Evolutionary conservation across 2,797 vertebrate species (phyloP), one percentile per base, ranked within the genome.

Genomic region (Phrynocephalus vlangalii): DNA sequence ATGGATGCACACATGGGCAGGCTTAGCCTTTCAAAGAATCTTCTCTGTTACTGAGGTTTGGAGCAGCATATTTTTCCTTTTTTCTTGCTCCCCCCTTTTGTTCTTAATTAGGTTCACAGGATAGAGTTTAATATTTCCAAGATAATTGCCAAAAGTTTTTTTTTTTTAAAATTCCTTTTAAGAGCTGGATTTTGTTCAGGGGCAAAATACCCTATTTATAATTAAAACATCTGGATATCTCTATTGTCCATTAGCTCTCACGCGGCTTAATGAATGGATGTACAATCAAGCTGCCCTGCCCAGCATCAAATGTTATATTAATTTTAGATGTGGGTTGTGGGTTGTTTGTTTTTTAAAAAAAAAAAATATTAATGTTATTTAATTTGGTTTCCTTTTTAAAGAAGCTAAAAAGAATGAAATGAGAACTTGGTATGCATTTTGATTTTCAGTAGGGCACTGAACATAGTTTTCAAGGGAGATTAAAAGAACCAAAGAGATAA

Each of bases 1-100:
- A 6, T 15, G 28, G 28, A 10, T 48, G n/a, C 60, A 63, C 4
- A 1, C 1, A 13, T 30, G 5, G 33, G 13, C 38, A 10, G 9
- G 9, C 85, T 87, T 33, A 48, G 82, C 67, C 87, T 11, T 63
- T 87, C 44, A 73, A 86, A 24, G 9, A 78, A 22, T 15, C 30
- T 63, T 73, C 13, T 44, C 63, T 63, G 38, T 81, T 81, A 56
- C 13, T 24, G 33, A 73, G 78, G 63, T 44, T 80, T 33, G n/a
- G 28, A 56, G 67, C 28, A 26, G 79, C 26, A 63, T 16, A 56
- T 75, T 71, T 70, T 8, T 28, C 10, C 24, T 70, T 72, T 80
- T 73, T 44, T 44, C 38, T 44, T 44, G 38, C 38, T 44, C 38
- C 38, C 38, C 38, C 38, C 38, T 44, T 83, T 48, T 79, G 33